Conservation (phyloP, 2,888 invertebrate species). For the Hololepta plana region DNA sequence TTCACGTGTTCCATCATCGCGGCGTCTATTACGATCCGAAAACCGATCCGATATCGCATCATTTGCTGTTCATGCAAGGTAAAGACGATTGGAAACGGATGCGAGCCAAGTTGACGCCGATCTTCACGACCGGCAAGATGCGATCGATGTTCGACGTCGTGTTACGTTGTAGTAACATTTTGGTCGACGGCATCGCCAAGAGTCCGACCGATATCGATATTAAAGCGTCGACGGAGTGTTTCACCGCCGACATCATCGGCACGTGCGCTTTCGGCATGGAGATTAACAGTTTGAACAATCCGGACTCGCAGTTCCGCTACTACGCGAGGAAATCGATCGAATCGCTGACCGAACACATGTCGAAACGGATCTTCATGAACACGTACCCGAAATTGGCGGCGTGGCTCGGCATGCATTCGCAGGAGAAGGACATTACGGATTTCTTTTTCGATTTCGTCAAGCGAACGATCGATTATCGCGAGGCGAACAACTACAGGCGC, state of each 20-base stretch:
- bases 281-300: conserved; percentile 34
- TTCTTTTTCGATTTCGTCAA: too few species aligned
- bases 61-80: conserved; percentile 17
- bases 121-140: conserved; percentile 28
- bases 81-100: conserved; percentile 26
- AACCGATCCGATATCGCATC: conserved; percentile 16
- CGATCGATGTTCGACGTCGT: conserved; percentile 24
- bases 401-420: too few species aligned
- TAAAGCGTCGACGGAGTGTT: conserved; percentile 26
- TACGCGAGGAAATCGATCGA: too few species aligned
- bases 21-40: conserved; percentile 18
- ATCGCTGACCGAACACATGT: too few species aligned
- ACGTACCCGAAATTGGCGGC: too few species aligned
- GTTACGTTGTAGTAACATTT: conserved; percentile 15
- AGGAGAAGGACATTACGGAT: too few species aligned
- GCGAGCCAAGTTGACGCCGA: conserved; percentile 23
- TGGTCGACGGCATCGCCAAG: conserved; percentile 15
- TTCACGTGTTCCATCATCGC: conserved; percentile 18
- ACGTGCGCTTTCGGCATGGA: conserved; percentile 37
- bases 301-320: too few species aligned
- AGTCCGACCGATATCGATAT: conserved; percentile 20
- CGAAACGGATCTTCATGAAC: too few species aligned
- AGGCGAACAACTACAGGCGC: too few species aligned
- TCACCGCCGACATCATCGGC: conserved; percentile 33
- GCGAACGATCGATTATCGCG: too few species aligned